Evolutionary conservation across 2,113 vertebrate genomes (phyloP).

Genomic region (Amphilophus citrinellus): DNA sequence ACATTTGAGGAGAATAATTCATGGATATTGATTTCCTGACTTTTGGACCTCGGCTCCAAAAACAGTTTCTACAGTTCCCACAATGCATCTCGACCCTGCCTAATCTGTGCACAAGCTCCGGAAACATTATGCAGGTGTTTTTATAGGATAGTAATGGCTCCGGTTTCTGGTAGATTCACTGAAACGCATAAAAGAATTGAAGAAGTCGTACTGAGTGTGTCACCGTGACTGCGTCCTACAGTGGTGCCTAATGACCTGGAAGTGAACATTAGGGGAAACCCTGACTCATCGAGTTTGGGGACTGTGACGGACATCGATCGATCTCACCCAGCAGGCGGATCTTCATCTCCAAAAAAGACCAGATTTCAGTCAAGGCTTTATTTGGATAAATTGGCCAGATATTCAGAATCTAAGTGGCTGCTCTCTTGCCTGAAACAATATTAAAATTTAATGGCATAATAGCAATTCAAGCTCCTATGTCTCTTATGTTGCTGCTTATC

Average conservation of each 20-base stretch:
- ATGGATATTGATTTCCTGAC: background rate
- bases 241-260: background rate
- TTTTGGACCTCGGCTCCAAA: background rate
- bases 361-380: background rate
- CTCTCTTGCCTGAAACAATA: background rate
- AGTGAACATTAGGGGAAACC: background rate
- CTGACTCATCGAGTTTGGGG: background rate
- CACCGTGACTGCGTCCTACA: background rate
- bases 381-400: slow-evolving; percentile 10
- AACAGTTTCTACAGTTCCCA: background rate
- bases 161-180: background rate
- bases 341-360: background rate
- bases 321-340: background rate
- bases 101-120: background rate
- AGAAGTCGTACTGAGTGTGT: background rate
- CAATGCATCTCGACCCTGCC: background rate
- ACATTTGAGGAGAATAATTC: background rate
- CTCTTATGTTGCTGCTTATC: background rate
- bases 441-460: background rate
- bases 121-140: background rate
- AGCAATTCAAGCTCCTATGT: background rate
- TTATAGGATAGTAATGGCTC: background rate
- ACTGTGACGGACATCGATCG: background rate
- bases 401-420: background rate
- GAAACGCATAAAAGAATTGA: background rate